Evolutionary conservation across 2,888 invertebrate species (phyloP), one percentile per base, ranked within the genome.

Genomic region (Drosophila yooni): DNA sequence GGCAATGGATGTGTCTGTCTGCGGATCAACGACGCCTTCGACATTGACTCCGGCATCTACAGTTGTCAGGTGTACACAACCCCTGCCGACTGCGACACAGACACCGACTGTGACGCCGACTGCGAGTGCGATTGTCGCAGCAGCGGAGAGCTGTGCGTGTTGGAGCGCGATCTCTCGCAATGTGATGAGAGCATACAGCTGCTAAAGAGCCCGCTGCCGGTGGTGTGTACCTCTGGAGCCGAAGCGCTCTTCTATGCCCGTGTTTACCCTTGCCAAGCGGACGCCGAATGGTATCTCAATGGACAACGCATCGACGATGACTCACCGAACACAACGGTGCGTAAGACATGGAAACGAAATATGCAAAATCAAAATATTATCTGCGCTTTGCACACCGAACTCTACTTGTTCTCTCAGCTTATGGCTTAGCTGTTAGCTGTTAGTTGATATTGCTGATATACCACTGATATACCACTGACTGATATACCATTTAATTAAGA

Each of bases 11-110:
- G 94, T 21, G 93, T 94, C 71, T 94, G 93, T 52, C 93, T 96
- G 74, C 93, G 94, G 60, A 93, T 96, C 63, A 93, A 94, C 58
- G 95, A 95, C 88, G 94, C 94, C 51, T 95, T 95, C 90, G 92
- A 94, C 54, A 94, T 95, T 86, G 96, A 96, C 91, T 94, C 95
- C 59, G 96, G 96, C 18, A 92, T 94, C 72, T 96, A 96, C 92
- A 94, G 94, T 78, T 96, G 96, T 91, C 94, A 95, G 90, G 95
- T 96, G 40, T 95, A 94, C 82, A 95, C 95, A 88, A 90, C 92
- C 40, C 94, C 94, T 86, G 25, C 65, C 13, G 60, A 64, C 33
- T 29, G 27, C 38, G 29, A 56, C 27, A 31, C 18, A 36, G 29
- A 40, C 29, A 29, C 52, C 25, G 96, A 96, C 31, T 52, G 58